phyloP scores from a whole-genome alignment of 2,888 invertebrate species.

The Diarsia dahlii region DNA sequence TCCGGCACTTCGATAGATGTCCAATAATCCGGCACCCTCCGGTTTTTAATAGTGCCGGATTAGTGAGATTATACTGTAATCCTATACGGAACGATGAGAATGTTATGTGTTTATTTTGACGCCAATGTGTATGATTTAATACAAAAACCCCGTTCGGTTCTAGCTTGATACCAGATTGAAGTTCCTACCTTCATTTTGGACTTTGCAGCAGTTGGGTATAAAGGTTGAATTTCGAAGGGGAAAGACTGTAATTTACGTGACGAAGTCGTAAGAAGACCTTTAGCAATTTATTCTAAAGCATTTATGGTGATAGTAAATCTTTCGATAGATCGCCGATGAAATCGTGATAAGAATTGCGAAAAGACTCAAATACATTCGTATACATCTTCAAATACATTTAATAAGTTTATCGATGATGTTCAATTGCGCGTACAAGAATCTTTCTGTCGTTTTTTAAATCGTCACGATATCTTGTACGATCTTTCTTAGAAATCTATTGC shows the following conservation, averaged over 20 bases:
- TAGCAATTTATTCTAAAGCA: background rate
- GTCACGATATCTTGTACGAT: conserved; percentile 9
- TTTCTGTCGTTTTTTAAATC: conserved; percentile 19
- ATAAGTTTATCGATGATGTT: conserved; percentile 45
- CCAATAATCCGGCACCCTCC: too few relatives aligned
- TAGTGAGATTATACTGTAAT: too few relatives aligned
- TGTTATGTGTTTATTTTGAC: too few relatives aligned
- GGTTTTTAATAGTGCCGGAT: too few relatives aligned
- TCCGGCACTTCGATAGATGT: too few relatives aligned
- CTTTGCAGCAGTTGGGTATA: too few relatives aligned
- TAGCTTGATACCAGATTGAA: too few relatives aligned
- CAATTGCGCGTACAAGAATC: conserved; percentile 34
- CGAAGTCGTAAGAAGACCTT: background rate
- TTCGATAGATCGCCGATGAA: conserved; percentile 1
- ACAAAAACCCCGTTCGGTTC: too few relatives aligned
- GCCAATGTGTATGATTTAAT: too few relatives aligned
- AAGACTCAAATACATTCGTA: too few relatives aligned
- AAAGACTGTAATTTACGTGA: background rate
- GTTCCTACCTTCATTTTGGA: too few relatives aligned
- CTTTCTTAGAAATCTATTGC: conserved; percentile 10
- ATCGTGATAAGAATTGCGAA: conserved; percentile 44
- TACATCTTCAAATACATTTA: conserved; percentile 25
- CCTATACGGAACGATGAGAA: too few relatives aligned
- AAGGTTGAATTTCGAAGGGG: background rate
- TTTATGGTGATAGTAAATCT: conserved; percentile 21